phyloP scores from a whole-genome alignment of 2,113 vertebrate genomes.

The Falco punctatus region DNA sequence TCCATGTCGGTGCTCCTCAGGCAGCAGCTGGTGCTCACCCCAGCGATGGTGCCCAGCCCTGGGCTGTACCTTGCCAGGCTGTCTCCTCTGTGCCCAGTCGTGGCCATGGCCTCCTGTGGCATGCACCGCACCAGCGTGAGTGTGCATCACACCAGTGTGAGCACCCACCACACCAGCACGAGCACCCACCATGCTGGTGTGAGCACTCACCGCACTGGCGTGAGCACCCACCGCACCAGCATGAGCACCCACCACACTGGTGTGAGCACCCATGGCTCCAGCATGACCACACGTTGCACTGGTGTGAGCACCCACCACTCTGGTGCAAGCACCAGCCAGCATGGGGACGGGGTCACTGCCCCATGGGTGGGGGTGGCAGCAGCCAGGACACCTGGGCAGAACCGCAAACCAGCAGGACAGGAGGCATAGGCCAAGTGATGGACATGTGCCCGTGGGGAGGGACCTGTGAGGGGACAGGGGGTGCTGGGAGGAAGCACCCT shows the following conservation, averaged over 20 bases:
- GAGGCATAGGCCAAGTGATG: no score
- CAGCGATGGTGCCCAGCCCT: no score
- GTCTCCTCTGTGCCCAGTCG: not conserved
- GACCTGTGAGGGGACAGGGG: not conserved
- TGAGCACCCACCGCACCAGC: not conserved
- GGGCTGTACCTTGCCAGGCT: not conserved
- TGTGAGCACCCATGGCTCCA: not conserved
- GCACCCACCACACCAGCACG: not conserved
- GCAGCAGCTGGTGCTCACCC: not conserved
- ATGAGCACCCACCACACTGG: not conserved
- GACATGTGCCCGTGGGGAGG: not conserved
- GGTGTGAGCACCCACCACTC: no score
- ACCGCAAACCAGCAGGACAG: no score
- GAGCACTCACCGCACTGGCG: not conserved
- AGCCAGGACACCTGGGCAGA: fast-evolving
- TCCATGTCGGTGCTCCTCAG: not conserved
- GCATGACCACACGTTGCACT: no score
- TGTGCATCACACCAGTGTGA: no score
- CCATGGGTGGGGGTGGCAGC: not conserved
- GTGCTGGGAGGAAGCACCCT: not conserved
- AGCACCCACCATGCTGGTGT: no score
- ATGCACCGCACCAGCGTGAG: not conserved
- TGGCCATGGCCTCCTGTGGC: not conserved
- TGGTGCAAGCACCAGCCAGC: no score
- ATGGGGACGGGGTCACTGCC: no score